phyloP scores from a whole-genome alignment of 2,888 invertebrate species.

The Tiliacea aurago region DNA sequence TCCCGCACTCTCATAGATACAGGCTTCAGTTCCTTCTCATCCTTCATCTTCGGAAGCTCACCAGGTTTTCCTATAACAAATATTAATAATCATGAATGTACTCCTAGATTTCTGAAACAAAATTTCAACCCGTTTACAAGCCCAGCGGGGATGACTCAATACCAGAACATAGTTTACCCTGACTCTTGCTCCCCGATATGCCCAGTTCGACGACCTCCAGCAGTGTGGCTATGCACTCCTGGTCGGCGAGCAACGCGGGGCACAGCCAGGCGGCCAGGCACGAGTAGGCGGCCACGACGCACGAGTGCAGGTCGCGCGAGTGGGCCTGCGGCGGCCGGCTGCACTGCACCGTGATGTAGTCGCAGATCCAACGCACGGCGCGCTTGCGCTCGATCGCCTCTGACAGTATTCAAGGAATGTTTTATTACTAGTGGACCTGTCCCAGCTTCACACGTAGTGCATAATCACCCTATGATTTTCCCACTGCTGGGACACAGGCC shows the following conservation, averaged over 20 bases:
- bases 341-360: conserved; percentile 99
- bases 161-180: conserved; percentile 81
- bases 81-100: background rate
- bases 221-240: conserved; percentile 97
- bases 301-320: conserved; percentile 98
- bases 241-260: conserved; percentile 97
- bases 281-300: conserved; percentile 97
- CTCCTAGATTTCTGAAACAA: background rate
- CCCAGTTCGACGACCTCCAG: conserved; percentile 99
- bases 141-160: background rate
- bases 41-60: conserved; percentile 97
- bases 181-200: conserved; percentile 98
- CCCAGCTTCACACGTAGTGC: background rate
- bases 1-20: conserved; percentile 99
- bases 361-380: conserved; percentile 99
- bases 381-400: conserved; percentile 97
- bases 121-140: background rate
- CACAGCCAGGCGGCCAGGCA: conserved; percentile 98
- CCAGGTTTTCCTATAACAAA: conserved; percentile 92
- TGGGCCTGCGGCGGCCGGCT: conserved; percentile 98
- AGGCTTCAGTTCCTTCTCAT: conserved; percentile 98
- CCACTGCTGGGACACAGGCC: too few relatives aligned
- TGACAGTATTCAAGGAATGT: conserved; percentile 75
- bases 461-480: too few relatives aligned
- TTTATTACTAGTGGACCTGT: background rate